Percentiles rank a stretch among this genome's conserved stretches.
These are phyloP conservation scores for Halcyon chelicuti DNA, from an alignment of 2,797 vertebrate species.

Conservation along the genomic window DNA sequence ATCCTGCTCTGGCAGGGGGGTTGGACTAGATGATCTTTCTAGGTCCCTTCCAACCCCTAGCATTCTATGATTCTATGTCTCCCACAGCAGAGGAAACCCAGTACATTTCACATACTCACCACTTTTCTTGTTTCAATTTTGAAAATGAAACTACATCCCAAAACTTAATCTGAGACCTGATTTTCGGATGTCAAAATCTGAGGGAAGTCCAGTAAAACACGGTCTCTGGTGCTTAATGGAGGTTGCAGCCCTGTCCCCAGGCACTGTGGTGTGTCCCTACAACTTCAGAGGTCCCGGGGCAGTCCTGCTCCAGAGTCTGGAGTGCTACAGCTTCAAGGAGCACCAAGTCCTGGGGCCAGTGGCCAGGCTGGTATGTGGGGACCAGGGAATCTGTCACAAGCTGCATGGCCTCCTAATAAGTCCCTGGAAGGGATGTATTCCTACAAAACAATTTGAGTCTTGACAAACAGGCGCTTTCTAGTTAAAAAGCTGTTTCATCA, in stretches of 20 bases:
- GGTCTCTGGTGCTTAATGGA: background rate
- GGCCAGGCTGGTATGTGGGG: background rate
- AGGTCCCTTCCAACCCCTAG: no score
- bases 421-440: background rate
- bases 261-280: rapidly evolving
- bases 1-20: no score
- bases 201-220: background rate
- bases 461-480: rapidly evolving
- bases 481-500: background rate
- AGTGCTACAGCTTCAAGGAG: background rate
- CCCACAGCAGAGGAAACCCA: background rate
- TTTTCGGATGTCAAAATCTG: background rate
- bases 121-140: background rate
- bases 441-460: background rate
- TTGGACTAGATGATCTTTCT: no score
- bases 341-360: background rate
- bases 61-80: background rate
- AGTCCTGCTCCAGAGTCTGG: background rate
- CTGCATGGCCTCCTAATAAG: background rate
- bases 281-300: background rate
- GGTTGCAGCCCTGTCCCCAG: rapidly evolving
- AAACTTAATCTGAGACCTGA: background rate
- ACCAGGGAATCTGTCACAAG: background rate
- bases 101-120: background rate
- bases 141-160: background rate